A percentile compares a stretch with the other conserved stretches of the same genome.
Conservation (phyloP, 2,797 vertebrate species). For the Thalassophryne amazonica region DNA sequence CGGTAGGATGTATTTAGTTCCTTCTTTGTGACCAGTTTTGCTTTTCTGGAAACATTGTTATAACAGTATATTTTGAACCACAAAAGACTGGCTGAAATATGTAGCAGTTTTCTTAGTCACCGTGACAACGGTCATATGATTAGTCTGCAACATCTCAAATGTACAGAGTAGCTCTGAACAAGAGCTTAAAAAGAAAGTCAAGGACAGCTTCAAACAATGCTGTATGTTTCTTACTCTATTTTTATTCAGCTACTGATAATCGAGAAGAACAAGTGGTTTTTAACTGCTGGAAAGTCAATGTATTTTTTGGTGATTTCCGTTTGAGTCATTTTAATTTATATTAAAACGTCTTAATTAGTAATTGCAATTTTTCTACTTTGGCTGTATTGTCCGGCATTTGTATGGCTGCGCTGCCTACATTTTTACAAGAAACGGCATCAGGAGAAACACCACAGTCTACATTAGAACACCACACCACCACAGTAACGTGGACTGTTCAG, state of each 20-base stretch:
- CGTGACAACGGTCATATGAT: constrained; percentile 9
- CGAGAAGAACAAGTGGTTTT: constrained; percentile 65
- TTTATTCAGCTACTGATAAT: constrained; percentile 73
- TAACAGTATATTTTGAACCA: constrained; percentile 30
- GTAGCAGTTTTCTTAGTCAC: constrained; percentile 35
- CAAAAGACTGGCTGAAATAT: constrained; percentile 4
- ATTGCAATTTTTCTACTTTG: constrained; percentile 20
- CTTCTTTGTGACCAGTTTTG: constrained; percentile 9
- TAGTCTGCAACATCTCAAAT: background rate
- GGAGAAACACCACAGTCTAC: too few relatives aligned
- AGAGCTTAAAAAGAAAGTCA: constrained; percentile 1
- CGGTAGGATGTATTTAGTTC: constrained; percentile 15
- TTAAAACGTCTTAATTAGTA: constrained; percentile 78
- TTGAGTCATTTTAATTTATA: constrained; percentile 77
- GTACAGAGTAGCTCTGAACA: background rate
- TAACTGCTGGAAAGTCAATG: constrained; percentile 76
- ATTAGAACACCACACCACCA: too few relatives aligned
- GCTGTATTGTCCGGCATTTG: background rate
- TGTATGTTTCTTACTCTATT: constrained; percentile 71
- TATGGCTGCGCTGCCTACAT: background rate
- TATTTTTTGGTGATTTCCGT: constrained; percentile 74
- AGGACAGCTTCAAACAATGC: constrained; percentile 50
- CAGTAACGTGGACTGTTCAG: too few relatives aligned
- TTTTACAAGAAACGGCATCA: too few relatives aligned
- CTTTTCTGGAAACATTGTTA: constrained; percentile 34